Base-by-base conservation (phyloP, 2,888 invertebrate genomes). In the Ctenicera cuprea region DNA sequence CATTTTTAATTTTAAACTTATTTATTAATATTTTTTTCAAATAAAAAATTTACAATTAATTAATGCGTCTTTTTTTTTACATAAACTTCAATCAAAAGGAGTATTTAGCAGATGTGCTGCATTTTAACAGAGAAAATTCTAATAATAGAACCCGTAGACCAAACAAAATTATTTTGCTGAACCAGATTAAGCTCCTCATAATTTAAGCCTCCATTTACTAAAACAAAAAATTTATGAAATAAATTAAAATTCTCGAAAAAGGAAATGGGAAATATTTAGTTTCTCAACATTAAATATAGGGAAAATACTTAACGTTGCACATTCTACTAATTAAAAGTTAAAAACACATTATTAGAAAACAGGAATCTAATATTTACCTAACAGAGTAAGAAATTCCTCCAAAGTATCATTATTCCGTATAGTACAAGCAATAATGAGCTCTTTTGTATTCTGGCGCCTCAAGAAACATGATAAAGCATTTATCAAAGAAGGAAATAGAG, bases 391-490 rank as follows among this genome's bases (percentile, higher is more conserved):
- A 86, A 94, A 94, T 22, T 83, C 80, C 3, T 87, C 80, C 76
- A 92, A 87, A 0, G 94, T 94, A 0, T 89, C 87, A 80, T 88
- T 86, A 87, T 94, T 94, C 78, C 94, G 88, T 76, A 94, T 88
- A 0, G 92, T 91, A 71, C 90, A 90, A 33, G 91, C 90, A 67
- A 92, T 84, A 73, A 90, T 85, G 76, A 89, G 87, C 79, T 87
- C 84, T 63, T 86, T 83, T 3, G 84, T 80, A 71, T 83, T 77
- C 54, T 84, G 83, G 26, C 80, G 77, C 2, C 77, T 67, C 52
- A 89, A 87, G 30, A 91, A 82, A 54, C 79, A 80, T 41, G 87
- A 87, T 16, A 92, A 83, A 1, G 89, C 88, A 12, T 79, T 79
- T 30, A 87, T 82, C 57, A 91, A 85, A 26, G 87, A 83, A 37